A percentile compares a stretch with the other conserved stretches of the same genome.
phyloP scores from a whole-genome alignment of 2,888 invertebrate species.

The Sphinx pinastri region DNA sequence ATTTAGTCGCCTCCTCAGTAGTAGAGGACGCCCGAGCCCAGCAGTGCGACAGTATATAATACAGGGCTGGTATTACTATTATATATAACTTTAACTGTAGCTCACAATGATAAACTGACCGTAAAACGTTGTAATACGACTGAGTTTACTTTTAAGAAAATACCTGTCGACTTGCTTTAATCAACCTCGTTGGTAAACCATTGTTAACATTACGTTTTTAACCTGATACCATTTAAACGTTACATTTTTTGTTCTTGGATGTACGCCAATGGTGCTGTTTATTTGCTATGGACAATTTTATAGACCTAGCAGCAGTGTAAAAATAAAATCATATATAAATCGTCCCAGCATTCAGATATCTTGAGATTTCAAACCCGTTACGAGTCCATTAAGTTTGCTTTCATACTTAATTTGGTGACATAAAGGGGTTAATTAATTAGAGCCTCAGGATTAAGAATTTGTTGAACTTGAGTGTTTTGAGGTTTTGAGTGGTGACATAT shows the following conservation, averaged over 20 bases:
- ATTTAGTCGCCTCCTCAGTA: no score
- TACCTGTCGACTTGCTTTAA: not conserved
- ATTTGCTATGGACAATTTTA: constrained; percentile 70
- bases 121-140: not conserved
- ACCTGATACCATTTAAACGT: constrained; percentile 32
- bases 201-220: constrained; percentile 42
- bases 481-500: constrained; percentile 6
- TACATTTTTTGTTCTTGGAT: constrained; percentile 57
- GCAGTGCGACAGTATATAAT: no score
- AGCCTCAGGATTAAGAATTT: not conserved
- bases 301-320: constrained; percentile 57
- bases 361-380: not conserved
- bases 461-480: not conserved
- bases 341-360: constrained; percentile 12
- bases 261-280: constrained; percentile 61
- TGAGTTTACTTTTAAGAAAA: not conserved
- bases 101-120: no score
- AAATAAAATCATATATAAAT: constrained; percentile 57
- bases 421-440: constrained; percentile 1
- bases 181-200: constrained; percentile 25
- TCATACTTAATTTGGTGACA: not conserved
- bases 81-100: no score
- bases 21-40: no score
- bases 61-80: no score
- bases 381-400: constrained; percentile 11